phyloP scores from a whole-genome alignment of 2,113 vertebrate species.

The Bufo gargarizans region DNA sequence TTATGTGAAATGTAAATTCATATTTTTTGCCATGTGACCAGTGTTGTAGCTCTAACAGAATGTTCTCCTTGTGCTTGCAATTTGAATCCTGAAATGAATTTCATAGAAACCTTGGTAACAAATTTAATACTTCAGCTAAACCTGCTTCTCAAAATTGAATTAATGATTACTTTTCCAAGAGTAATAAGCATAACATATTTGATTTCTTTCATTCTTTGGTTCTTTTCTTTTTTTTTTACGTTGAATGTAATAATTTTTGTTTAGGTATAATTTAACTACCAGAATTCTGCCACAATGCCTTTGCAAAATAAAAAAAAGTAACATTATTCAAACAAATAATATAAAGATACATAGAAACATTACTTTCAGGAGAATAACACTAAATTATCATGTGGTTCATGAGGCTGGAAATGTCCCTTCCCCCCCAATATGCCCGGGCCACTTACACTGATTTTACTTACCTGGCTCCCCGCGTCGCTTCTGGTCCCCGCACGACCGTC shows the following conservation, averaged over 20 bases:
- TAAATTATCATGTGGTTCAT: not conserved
- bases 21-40: slow-evolving; percentile 57
- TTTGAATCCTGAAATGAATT: slow-evolving; percentile 39
- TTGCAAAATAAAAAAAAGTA: not conserved
- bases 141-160: slow-evolving; percentile 28
- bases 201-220: not conserved
- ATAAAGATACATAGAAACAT: not conserved
- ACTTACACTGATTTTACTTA: too few species aligned
- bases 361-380: not conserved
- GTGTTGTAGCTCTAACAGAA: slow-evolving; percentile 64
- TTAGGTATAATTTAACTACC: not conserved
- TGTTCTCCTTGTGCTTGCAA: slow-evolving; percentile 49
- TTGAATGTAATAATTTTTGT: slow-evolving; percentile 22
- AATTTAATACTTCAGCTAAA: slow-evolving; percentile 36
- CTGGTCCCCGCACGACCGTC: too few species aligned
- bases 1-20: slow-evolving; percentile 74
- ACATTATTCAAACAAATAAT: not conserved
- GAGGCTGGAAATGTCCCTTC: too few species aligned
- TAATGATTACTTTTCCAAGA: slow-evolving; percentile 35
- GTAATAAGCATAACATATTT: slow-evolving; percentile 29
- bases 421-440: too few species aligned
- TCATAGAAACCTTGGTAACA: slow-evolving; percentile 29
- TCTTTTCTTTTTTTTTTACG: not conserved
- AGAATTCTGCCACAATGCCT: not conserved
- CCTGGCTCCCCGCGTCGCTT: too few species aligned